Percentiles rank a stretch among this genome's conserved stretches.
These are phyloP conservation scores for Ramphastos sulfuratus DNA, from an alignment of 2,113 vertebrate genomes.

Conservation along the genomic window DNA sequence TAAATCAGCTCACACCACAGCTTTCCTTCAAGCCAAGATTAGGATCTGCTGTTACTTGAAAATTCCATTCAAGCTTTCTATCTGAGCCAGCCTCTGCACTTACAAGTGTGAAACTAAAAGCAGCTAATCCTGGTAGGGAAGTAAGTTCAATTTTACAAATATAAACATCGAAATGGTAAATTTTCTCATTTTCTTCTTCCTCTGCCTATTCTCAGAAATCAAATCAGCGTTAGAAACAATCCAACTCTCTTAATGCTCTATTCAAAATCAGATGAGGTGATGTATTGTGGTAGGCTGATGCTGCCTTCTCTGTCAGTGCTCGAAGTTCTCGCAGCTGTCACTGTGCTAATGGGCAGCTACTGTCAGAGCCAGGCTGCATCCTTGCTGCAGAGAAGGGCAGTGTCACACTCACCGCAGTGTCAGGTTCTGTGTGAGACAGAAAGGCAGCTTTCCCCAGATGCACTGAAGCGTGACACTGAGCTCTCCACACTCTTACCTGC, in stretches of 20 bases:
- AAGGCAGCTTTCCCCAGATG: fast-evolving
- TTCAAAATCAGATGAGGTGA: neutral
- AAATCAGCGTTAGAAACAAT: neutral
- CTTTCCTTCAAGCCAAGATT: constrained; percentile 18
- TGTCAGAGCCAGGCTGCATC: neutral
- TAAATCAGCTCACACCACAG: neutral
- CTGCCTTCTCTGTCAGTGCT: neutral
- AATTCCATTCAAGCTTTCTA: constrained; percentile 19
- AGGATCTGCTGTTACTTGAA: constrained; percentile 8
- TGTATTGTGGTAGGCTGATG: neutral
- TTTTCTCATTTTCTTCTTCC: neutral
- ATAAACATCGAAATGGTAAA: neutral
- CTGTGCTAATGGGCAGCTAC: neutral
- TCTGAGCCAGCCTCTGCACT: neutral
- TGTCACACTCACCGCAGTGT: neutral
- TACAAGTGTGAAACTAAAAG: neutral
- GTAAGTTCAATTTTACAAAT: constrained; percentile 9
- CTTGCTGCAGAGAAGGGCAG: neutral
- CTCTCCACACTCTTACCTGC: neutral
- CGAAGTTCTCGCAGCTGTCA: neutral
- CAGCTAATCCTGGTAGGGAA: neutral
- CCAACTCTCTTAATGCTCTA: neutral
- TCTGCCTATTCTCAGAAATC: neutral
- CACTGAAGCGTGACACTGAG: neutral
- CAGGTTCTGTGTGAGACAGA: neutral